Base-by-base conservation (phyloP, 2,113 vertebrate genomes). In the Pontoporia blainvillei region DNA sequence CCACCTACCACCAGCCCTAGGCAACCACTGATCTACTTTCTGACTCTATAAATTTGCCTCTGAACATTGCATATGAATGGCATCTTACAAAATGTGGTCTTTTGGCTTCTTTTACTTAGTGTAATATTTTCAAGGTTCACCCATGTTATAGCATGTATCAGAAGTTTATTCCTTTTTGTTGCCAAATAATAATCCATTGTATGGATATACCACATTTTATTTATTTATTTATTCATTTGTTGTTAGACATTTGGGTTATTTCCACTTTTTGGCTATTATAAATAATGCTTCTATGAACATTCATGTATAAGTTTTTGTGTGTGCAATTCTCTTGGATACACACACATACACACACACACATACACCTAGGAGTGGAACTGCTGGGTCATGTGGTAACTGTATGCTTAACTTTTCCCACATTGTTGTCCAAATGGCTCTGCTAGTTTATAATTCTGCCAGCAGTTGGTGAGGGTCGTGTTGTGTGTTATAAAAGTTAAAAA, bases 1-100 rank as follows among this genome's bases (percentile, higher is more conserved):
- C 0, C 39, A 25, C n/a, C 31, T 6, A 31, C 11, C 39, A 0
- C 1, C 0, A 54, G 46, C n/a, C 41, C 6, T 39, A 84, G 62
- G n/a, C 54, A 94, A 49, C 34, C 31, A 21, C 25, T 54, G 21
- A 36, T 69, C 52, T 67, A 18, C 75, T 71, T 92, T 49, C 76
- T 64, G 21, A 81, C 64, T 76, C 36, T 84, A 3, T 49, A 83
- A 62, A 79, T 66, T 64, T 72, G 57, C 36, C 57, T 73, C 34
- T 67, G 36, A 41, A 59, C 6, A 54, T 64, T 84, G 84, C 27
- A 31, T 13, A 29, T 52, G 76, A 46, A 84, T 62, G 41, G n/a
- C 72, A 29, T 67, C 10, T 46, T 29, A 13, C 0, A 46, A n/a
- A 31, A 27, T 61, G 46, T 44, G 29, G 8, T 12, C 31, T 36